These are phyloP conservation scores for Andrena fulva DNA, from an alignment of 2,888 invertebrate species.

Conservation along the genomic window DNA sequence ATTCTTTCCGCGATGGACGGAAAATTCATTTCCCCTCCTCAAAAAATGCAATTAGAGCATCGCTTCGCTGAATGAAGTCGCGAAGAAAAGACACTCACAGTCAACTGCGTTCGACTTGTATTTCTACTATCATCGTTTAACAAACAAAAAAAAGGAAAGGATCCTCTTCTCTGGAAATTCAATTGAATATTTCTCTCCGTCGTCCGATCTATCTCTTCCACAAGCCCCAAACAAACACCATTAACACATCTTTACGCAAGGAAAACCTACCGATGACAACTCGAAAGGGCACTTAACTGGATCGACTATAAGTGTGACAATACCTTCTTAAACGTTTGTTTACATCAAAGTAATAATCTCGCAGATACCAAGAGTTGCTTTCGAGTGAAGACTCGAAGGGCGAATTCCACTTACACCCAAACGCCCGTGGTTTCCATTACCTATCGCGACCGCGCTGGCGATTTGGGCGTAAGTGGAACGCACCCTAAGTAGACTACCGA, in stretches of 20 bases:
- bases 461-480: not conserved
- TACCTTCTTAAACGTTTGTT: too few species aligned
- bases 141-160: not conserved
- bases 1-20: conserved; percentile 32
- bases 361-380: too few species aligned
- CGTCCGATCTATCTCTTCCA: not conserved
- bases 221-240: too few species aligned
- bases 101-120: conserved; percentile 10
- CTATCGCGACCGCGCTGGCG: too few species aligned
- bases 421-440: too few species aligned
- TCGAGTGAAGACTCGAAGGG: not conserved
- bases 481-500: not conserved
- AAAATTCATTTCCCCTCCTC: conserved; percentile 44
- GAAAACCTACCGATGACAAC: too few species aligned
- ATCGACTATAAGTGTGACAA: too few species aligned
- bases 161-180: not conserved
- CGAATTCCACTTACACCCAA: not conserved
- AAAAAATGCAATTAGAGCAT: conserved; percentile 55
- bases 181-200: not conserved
- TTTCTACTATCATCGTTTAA: conserved; percentile 14
- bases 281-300: too few species aligned
- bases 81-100: conserved; percentile 19
- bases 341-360: too few species aligned
- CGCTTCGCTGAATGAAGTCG: conserved; percentile 30
- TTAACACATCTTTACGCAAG: too few species aligned